Base-by-base conservation (phyloP, 1,140 invertebrate species). In the Nebria ingens region DNA sequence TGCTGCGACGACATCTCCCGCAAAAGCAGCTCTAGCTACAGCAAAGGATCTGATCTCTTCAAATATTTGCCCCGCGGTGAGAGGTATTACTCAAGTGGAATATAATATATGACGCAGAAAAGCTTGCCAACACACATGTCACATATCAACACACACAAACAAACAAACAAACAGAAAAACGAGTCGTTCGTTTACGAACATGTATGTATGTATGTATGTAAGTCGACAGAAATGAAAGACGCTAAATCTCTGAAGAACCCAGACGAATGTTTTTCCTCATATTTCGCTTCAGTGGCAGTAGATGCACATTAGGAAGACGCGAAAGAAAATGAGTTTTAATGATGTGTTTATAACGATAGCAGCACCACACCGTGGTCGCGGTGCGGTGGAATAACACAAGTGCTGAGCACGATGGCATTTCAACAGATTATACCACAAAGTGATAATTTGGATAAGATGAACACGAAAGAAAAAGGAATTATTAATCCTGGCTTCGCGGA, bases 321-420 rank as follows among this genome's bases (percentile, higher is more conserved):
- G 55, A 34, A n/a, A 51, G 54, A 56, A 61, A 59, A 61, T 57
- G 59, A 58, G 57, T 61, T 62, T 61, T 62, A 62, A 62, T 62
- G 61, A 61, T 55, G 61, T 62, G 61, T 62, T 62, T 60, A 62
- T 60, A 60, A 59, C 25, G n/a, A n/a, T n/a, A 34, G 25, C 25
- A 34, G n/a, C 6, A 34, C 25, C 6, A n/a, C 25, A 34, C 25
- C 25, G n/a, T n/a, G n/a, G n/a, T n/a, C n/a, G n/a, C 25, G 25
- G 6, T 34, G 25, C n/a, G 25, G n/a, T 34, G 25, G 25, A 34
- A 9, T 6, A n/a, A n/a, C n/a, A n/a, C n/a, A n/a, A n/a, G n/a
- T n/a, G n/a, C n/a, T n/a, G n/a, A n/a, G n/a, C n/a, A n/a, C n/a
- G n/a, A n/a, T n/a, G n/a, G n/a, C n/a, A n/a, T n/a, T n/a, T n/a